Base-by-base conservation (phyloP, 2,888 invertebrate species). In the Cryptosula pallasiana region DNA sequence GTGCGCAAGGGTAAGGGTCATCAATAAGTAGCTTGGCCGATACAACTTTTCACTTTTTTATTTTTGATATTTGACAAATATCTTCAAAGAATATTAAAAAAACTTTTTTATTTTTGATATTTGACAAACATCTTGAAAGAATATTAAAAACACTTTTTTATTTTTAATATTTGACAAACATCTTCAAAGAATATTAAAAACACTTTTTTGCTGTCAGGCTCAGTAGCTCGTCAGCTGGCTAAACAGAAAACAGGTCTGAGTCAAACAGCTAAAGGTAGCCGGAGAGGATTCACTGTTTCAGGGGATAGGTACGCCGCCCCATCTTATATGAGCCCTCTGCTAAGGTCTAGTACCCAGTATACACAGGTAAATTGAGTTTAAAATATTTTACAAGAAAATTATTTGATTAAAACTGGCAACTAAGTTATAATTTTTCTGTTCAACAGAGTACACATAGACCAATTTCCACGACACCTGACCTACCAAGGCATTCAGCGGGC, bases 341-440 rank as follows among this genome's bases (percentile, higher is more conserved):
- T 81, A 58, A 77, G 79, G 69, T 77, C 79, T 20, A 79, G 78
- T 71, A 80, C 81, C 9, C 80, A 80, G 75, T 81, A 80, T 71
- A 79, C 81, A 0, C 73, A 32, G 63, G 63, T 63, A n/a, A n/a
- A n/a, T n/a, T n/a, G n/a, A n/a, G n/a, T n/a, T n/a, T n/a, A n/a
- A n/a, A n/a, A n/a, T n/a, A n/a, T n/a, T n/a, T n/a, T n/a, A n/a
- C n/a, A n/a, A n/a, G n/a, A n/a, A n/a, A n/a, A n/a, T n/a, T n/a
- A n/a, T n/a, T n/a, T n/a, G n/a, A n/a, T n/a, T n/a, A n/a, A n/a
- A n/a, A n/a, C n/a, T n/a, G n/a, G n/a, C n/a, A n/a, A n/a, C n/a
- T n/a, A n/a, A n/a, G n/a, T n/a, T n/a, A n/a, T n/a, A n/a, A n/a
- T n/a, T n/a, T 45, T 45, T 5, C 45, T 45, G 5, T 45, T 45